These are phyloP conservation scores for Apus apus DNA, from an alignment of 2,113 vertebrate genomes.

Conservation along the genomic window DNA sequence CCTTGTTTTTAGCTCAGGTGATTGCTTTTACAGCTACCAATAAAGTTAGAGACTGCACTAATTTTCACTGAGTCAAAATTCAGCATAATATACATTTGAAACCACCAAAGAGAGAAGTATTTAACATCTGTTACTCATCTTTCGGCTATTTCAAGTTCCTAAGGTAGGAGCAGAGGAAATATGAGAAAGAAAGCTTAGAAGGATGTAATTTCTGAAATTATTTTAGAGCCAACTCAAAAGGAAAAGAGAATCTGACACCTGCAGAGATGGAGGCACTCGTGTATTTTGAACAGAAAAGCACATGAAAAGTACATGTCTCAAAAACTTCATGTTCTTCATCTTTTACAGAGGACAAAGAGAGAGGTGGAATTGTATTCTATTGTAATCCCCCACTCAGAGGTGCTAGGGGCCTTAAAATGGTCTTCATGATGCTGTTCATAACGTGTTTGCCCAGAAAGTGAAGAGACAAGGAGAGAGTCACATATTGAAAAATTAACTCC, in stretches of 20 bases:
- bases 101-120: neutral
- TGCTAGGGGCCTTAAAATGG: neutral
- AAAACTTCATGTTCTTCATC: neutral
- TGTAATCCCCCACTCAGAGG: neutral
- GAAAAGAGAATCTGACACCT: neutral
- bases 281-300: neutral
- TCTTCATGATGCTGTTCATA: neutral
- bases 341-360: neutral
- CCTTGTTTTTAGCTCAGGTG: neutral
- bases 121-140: neutral
- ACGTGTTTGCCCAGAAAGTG: neutral
- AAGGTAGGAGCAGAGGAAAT: neutral
- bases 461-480: neutral
- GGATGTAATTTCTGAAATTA: neutral
- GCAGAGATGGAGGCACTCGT: neutral
- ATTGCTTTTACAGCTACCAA: neutral
- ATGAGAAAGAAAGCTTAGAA: neutral
- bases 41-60: neutral
- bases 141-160: neutral
- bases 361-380: neutral
- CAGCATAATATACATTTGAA: neutral
- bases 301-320: neutral
- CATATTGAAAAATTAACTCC: neutral
- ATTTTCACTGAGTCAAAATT: neutral
- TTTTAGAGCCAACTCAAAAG: neutral